Base-by-base conservation (phyloP, 92 coral and sea anemone species). In the Desmophyllum pertusum region DNA sequence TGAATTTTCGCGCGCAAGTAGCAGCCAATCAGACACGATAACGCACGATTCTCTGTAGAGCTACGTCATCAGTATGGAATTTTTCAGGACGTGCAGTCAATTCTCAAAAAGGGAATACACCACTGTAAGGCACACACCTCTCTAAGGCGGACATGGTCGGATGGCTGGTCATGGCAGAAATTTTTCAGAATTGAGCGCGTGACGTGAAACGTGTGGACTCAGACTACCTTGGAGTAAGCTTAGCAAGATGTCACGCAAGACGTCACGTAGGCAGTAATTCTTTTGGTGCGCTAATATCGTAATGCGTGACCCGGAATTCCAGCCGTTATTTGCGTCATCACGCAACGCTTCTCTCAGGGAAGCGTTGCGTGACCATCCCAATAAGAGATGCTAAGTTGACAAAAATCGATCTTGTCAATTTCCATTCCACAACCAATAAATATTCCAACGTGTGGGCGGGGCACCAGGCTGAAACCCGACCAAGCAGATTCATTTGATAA, bases 331-430 rank as follows among this genome's bases (percentile, higher is more conserved):
- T 37, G 72, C 40, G 6, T 3, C n/a, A 21, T 66, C 72, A 66
- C 72, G 72, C 25, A 66, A 66, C 72, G 72, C 23, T 66, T 66
- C 11, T 17, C 50, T 71, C 76, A 8, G 17, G 40, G 51, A 71
- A 71, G 29, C 53, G 76, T 38, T 23, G 25, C 53, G 76, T 15
- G 25, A 33, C 39, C 41, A 15, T 31, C 70, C 23, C 31, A 33
- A 65, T 17, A 33, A 65, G 1, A 1, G 3, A 14, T 65, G 7
- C n/a, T 3, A 31, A 65, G 23, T 55, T 21, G 7, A n/a, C n/a
- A n/a, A n/a, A n/a, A n/a, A n/a, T n/a, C 55, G 18, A 50, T 50
- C 55, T 14, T 33, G 41, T 1, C 70, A 35, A 6, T 65, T 30
- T 18, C 70, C 23, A 65, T 6, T 30, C 21, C 25, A 36, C 10